phyloP scores from a whole-genome alignment of 2,888 invertebrate species.

The Ectropis crepuscularia region DNA sequence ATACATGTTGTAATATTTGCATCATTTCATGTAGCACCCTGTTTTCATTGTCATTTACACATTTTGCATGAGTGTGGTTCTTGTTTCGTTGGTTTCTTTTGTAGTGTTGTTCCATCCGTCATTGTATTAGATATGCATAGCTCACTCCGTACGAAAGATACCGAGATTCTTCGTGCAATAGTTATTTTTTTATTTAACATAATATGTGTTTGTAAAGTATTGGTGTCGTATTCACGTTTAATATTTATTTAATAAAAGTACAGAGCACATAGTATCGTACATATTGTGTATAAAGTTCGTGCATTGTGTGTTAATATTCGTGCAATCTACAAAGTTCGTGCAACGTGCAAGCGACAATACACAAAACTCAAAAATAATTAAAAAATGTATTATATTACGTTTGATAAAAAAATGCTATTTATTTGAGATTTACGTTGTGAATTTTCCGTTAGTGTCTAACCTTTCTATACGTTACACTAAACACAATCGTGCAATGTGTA shows the following conservation, averaged over 20 bases:
- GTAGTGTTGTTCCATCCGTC: conserved; percentile 13
- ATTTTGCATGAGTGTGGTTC: conserved; percentile 84
- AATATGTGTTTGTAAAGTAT: too few species aligned
- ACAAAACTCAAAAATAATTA: too few species aligned
- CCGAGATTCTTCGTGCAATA: background rate
- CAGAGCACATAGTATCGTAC: background rate
- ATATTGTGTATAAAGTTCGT: conserved; percentile 4
- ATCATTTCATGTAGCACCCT: conserved; percentile 54
- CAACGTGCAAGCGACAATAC: background rate
- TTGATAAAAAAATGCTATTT: too few species aligned
- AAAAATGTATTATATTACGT: too few species aligned
- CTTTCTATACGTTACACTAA: too few species aligned
- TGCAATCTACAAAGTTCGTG: background rate
- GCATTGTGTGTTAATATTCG: conserved; percentile 7
- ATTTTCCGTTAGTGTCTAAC: too few species aligned
- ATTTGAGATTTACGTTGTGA: too few species aligned
- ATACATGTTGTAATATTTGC: conserved; percentile 53
- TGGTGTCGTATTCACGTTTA: too few species aligned
- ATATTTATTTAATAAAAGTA: too few species aligned
- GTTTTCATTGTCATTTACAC: conserved; percentile 50
- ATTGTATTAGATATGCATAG: conserved; percentile 5
- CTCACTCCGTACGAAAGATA: too few species aligned
- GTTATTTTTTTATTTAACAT: background rate
- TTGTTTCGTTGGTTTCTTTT: conserved; percentile 41
- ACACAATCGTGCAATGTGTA: background rate